Evolutionary conservation across 2,888 invertebrate species (phyloP).

Genomic region (Sisyra terminalis): DNA sequence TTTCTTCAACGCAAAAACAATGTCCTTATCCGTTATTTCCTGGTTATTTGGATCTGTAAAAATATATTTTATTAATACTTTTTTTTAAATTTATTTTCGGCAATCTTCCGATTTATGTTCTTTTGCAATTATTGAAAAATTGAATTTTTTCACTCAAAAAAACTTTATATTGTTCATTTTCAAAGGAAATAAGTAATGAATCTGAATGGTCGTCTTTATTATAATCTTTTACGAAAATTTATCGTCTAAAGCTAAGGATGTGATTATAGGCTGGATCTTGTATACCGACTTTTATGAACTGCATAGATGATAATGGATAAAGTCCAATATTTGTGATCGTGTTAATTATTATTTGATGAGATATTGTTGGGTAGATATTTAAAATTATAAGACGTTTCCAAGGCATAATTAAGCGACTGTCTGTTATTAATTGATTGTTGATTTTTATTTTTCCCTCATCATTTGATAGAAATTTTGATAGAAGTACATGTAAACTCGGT

Average conservation of each 20-base stretch:
- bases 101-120: slow-evolving; percentile 5
- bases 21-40: no score
- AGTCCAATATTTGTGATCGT: slow-evolving; percentile 10
- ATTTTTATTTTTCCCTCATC: slow-evolving; percentile 11
- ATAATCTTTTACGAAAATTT: slow-evolving; percentile 12
- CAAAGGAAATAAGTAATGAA: slow-evolving; percentile 6
- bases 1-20: no score
- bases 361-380: slow-evolving; percentile 13
- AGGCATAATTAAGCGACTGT: slow-evolving; percentile 11
- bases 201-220: slow-evolving; percentile 10
- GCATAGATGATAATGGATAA: slow-evolving; percentile 11
- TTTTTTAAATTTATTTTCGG: no score
- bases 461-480: slow-evolving; percentile 9
- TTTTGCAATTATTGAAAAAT: slow-evolving; percentile 6
- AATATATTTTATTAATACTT: no score
- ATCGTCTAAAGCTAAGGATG: slow-evolving; percentile 12
- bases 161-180: slow-evolving; percentile 9
- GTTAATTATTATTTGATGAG: slow-evolving; percentile 11
- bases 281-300: slow-evolving; percentile 11
- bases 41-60: no score
- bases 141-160: slow-evolving; percentile 6
- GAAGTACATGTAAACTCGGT: slow-evolving; percentile 12
- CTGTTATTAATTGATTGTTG: slow-evolving; percentile 6
- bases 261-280: slow-evolving; percentile 10
- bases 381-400: slow-evolving; percentile 1